These are phyloP conservation scores for Penaeus indicus DNA, from an alignment of 1,140 invertebrate genomes.

Conservation along the genomic window DNA sequence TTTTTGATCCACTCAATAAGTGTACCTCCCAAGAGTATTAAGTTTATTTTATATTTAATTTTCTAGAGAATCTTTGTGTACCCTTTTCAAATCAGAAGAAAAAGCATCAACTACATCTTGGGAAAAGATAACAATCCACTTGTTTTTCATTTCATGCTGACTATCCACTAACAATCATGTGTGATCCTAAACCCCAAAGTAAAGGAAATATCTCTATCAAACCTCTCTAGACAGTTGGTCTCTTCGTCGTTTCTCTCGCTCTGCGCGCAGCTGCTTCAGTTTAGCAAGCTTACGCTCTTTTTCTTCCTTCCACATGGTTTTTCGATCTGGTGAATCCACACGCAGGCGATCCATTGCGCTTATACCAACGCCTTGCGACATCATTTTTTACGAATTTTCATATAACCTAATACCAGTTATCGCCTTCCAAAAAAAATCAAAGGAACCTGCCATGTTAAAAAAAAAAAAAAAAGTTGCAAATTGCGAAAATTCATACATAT, in stretches of 20 bases:
- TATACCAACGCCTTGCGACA: conserved; percentile 6
- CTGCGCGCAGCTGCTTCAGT: conserved; percentile 75
- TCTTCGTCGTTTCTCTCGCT: conserved; percentile 59
- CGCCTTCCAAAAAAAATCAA: too few species aligned
- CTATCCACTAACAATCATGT: too few species aligned
- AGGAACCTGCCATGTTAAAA: too few species aligned
- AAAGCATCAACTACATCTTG: too few species aligned
- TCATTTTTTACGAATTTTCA: not conserved
- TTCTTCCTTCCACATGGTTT: conserved; percentile 82
- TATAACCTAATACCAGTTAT: too few species aligned
- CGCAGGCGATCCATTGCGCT: conserved; percentile 42
- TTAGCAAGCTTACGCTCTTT: conserved; percentile 94
- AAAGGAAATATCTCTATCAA: not conserved
- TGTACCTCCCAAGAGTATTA: too few species aligned
- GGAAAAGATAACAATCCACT: not conserved
- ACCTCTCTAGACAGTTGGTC: conserved; percentile 63
- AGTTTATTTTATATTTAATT: too few species aligned
- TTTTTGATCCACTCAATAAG: too few species aligned
- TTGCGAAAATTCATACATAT: too few species aligned
- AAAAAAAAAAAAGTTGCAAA: too few species aligned
- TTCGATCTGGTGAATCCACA: conserved; percentile 29
- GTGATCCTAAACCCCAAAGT: not conserved
- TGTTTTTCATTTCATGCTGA: not conserved
- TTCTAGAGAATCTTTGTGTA: too few species aligned
- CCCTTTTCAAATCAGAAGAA: too few species aligned